Conservation (phyloP, 1,140 invertebrate genomes). For the Bombus waltoni region DNA sequence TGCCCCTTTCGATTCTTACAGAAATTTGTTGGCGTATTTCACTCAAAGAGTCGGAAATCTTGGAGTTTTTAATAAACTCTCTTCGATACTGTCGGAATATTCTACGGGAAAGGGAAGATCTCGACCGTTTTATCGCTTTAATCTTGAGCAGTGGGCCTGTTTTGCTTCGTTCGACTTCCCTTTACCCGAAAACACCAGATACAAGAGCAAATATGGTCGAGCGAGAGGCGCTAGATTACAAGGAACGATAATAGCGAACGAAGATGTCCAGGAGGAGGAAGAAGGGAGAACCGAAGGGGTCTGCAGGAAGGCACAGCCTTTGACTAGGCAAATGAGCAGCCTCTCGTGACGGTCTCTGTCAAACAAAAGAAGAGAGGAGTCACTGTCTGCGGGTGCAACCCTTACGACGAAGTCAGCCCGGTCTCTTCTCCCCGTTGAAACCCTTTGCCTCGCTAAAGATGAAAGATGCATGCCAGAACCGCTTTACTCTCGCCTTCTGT, state of each 20-base stretch:
- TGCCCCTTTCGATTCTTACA: not conserved
- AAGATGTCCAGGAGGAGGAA: conserved; percentile 27
- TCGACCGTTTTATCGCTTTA: too few species aligned
- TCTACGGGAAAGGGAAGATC: not conserved
- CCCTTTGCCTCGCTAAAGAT: conserved; percentile 47
- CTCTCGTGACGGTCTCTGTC: conserved; percentile 39
- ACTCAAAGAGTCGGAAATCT: not conserved
- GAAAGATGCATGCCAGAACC: conserved; percentile 50
- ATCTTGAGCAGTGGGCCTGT: too few species aligned
- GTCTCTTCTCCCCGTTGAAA: conserved; percentile 41
- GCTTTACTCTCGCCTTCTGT: conserved; percentile 17
- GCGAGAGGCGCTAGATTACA: not conserved
- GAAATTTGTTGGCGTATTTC: not conserved
- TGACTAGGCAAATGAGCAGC: conserved; percentile 66
- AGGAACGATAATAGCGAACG: conserved; percentile 32
- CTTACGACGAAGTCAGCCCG: not conserved
- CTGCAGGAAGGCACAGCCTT: conserved; percentile 45
- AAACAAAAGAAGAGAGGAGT: conserved; percentile 55
- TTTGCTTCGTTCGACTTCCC: not conserved
- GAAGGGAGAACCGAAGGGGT: not conserved
- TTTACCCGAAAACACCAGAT: not conserved
- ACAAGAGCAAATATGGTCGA: not conserved
- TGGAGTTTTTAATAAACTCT: not conserved
- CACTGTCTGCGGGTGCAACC: conserved; percentile 41
- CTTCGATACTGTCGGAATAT: not conserved